Evolutionary conservation across 2,888 invertebrate genomes (phyloP).

Genomic region (Hypselothyrea guttata): DNA sequence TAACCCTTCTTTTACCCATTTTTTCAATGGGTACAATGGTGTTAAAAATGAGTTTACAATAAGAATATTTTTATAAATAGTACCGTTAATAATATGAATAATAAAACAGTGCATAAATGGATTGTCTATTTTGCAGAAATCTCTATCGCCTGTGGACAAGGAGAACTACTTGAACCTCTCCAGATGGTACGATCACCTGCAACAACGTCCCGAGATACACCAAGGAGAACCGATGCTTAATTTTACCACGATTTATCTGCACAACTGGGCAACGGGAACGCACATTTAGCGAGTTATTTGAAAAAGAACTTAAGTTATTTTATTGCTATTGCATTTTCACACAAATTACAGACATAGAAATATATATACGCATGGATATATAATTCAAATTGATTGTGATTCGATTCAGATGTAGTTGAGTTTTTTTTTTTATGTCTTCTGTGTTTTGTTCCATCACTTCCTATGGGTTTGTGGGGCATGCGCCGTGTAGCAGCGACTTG

Average conservation of each 20-base stretch:
- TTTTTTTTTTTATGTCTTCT: constrained; percentile 15
- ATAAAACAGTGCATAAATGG: no score
- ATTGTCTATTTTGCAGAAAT: constrained; percentile 85
- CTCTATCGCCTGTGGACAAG: constrained; percentile 86
- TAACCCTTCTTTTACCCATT: no score
- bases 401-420: constrained; percentile 32
- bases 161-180: constrained; percentile 88
- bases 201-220: constrained; percentile 86
- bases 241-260: constrained; percentile 81
- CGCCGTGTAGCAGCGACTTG: constrained; percentile 61
- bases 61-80: no score
- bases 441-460: constrained; percentile 36
- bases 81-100: no score
- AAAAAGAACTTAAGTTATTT: constrained; percentile 61
- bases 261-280: constrained; percentile 82
- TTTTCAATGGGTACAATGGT: no score
- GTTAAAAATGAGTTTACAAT: no score
- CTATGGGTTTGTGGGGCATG: constrained; percentile 32
- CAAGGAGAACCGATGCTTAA: constrained; percentile 78
- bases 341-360: constrained; percentile 14
- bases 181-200: constrained; percentile 90
- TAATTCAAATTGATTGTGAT: constrained; percentile 49
- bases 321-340: constrained; percentile 64
- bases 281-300: constrained; percentile 70
- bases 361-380: constrained; percentile 19